A percentile compares a stretch with the other conserved stretches of the same genome.
Evolutionary conservation across 2,888 invertebrate species (phyloP).

Genomic region (Lasioglossum calceatum): DNA sequence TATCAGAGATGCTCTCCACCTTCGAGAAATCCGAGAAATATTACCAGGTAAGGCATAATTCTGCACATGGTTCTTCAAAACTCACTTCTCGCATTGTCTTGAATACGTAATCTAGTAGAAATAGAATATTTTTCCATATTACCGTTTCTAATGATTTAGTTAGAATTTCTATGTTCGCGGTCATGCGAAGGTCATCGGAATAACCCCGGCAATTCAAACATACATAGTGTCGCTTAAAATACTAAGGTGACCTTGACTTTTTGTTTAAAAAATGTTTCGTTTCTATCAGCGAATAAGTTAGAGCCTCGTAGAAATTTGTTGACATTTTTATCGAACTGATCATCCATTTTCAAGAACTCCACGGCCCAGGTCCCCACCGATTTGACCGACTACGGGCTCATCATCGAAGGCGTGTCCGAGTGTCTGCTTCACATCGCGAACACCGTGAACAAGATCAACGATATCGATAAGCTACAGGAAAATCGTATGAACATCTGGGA

Average conservation of each 20-base stretch:
- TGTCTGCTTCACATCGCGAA: slow-evolving; percentile 69
- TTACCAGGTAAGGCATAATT: background rate
- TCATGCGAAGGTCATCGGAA: background rate
- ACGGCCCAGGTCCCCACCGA: background rate
- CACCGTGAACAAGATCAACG: slow-evolving; percentile 62
- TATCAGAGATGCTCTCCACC: slow-evolving; percentile 79
- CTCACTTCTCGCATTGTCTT: no score
- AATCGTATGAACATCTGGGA: slow-evolving; percentile 74
- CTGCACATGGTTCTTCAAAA: background rate
- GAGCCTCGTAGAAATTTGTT: background rate
- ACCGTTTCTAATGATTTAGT: background rate
- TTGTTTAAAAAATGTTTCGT: background rate
- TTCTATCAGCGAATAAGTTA: no score
- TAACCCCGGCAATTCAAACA: background rate
- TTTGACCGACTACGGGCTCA: slow-evolving; percentile 67
- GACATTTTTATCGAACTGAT: background rate
- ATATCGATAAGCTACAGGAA: slow-evolving; percentile 15
- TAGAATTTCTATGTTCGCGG: background rate
- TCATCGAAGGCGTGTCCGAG: slow-evolving; percentile 75
- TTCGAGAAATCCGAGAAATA: slow-evolving; percentile 64
- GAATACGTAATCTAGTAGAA: background rate
- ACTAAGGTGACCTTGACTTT: background rate
- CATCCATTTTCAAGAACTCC: background rate
- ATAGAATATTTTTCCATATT: background rate
- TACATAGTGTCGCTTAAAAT: background rate